A percentile compares a stretch with the other conserved stretches of the same genome.
Evolutionary conservation across 2,797 vertebrate species (phyloP).

Genomic region (Lutjanus campechanus): DNA sequence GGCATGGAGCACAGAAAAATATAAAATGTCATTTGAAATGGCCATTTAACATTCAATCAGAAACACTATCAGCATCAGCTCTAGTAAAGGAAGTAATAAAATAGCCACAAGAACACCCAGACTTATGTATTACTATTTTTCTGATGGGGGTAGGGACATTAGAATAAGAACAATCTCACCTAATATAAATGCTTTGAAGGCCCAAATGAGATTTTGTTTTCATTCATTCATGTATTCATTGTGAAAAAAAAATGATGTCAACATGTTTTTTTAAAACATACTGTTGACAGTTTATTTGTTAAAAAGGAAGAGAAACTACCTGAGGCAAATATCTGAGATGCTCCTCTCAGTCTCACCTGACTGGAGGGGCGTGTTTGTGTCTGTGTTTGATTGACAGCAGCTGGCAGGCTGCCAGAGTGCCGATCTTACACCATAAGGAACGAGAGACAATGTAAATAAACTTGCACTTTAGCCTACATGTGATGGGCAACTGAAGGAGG

Average conservation of each 20-base stretch:
- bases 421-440: neutral
- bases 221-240: neutral
- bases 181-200: neutral
- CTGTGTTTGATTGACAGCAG: neutral
- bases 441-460: neutral
- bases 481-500: neutral
- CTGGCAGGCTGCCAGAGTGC: neutral
- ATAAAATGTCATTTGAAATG: neutral
- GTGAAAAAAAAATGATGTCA: too few relatives aligned
- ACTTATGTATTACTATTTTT: neutral
- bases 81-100: constrained; percentile 2
- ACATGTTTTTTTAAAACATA: too few relatives aligned
- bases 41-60: constrained; percentile 21
- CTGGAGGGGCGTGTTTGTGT: neutral
- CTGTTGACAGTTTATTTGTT: too few relatives aligned
- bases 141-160: neutral
- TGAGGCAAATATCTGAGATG: neutral
- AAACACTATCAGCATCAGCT: neutral
- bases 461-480: neutral
- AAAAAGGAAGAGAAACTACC: too few relatives aligned
- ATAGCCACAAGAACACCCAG: neutral
- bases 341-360: neutral
- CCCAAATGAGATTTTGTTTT: too few relatives aligned
- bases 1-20: neutral
- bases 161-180: neutral